These are phyloP conservation scores for Polymixis lichenea DNA, from an alignment of 2,888 invertebrate species.

Conservation along the genomic window DNA sequence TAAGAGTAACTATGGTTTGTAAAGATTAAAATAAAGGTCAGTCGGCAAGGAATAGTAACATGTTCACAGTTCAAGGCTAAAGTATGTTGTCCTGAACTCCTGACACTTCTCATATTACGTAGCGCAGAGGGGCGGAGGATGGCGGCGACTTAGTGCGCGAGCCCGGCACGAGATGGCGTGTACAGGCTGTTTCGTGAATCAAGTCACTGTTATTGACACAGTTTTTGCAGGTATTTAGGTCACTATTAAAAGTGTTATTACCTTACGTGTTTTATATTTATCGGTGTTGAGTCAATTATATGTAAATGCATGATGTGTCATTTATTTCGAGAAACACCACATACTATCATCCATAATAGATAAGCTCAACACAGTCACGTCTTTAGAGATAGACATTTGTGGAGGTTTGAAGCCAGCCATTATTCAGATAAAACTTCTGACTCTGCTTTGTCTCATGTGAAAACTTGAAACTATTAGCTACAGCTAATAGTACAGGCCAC, in stretches of 20 bases:
- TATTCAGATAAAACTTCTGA: neutral
- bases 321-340: slow-evolving; percentile 16
- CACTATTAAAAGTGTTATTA: neutral
- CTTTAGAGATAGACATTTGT: neutral
- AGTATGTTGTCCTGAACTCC: slow-evolving; percentile 12
- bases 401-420: neutral
- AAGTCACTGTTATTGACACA: neutral
- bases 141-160: slow-evolving; percentile 6
- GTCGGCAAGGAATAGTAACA: slow-evolving; percentile 1
- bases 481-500: too few relatives aligned
- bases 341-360: slow-evolving; percentile 18
- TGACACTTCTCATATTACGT: neutral
- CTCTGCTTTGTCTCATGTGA: neutral
- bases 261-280: neutral
- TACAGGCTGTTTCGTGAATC: slow-evolving; percentile 4
- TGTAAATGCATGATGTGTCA: slow-evolving; percentile 15
- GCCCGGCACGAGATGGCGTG: slow-evolving; percentile 36
- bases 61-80: slow-evolving; percentile 29
- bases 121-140: neutral
- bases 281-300: slow-evolving; percentile 12
- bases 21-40: neutral
- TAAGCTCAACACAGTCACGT: slow-evolving; percentile 9
- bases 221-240: slow-evolving; percentile 19
- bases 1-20: neutral
- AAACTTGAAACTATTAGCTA: neutral